Evolutionary conservation across 1,140 invertebrate genomes (phyloP).

Genomic region (Neodiprion virginianus): DNA sequence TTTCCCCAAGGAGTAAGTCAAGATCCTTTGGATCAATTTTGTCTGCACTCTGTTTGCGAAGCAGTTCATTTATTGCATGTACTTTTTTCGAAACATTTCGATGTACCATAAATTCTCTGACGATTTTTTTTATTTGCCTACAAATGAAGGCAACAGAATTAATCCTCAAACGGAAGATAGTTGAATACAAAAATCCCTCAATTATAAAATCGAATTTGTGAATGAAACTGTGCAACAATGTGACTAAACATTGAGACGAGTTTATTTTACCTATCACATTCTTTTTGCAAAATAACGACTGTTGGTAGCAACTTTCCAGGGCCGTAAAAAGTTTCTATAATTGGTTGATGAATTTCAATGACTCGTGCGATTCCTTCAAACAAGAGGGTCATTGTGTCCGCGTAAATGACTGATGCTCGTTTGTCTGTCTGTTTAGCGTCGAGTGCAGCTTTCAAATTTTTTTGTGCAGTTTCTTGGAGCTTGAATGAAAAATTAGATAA

Average conservation of each 20-base stretch:
- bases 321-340: constrained; percentile 95
- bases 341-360: constrained; percentile 90
- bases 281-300: constrained; percentile 79
- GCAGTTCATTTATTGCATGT: constrained; percentile 67
- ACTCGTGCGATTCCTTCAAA: constrained; percentile 90
- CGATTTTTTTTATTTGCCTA: constrained; percentile 65
- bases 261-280: constrained; percentile 82
- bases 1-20: constrained; percentile 88
- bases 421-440: constrained; percentile 73
- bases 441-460: constrained; percentile 72
- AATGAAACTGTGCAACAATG: too few relatives aligned
- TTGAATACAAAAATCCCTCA: too few relatives aligned
- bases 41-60: constrained; percentile 62
- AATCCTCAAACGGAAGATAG: neutral
- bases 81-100: constrained; percentile 75
- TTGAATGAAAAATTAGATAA: constrained; percentile 38
- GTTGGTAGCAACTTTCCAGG: constrained; percentile 77
- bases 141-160: constrained; percentile 17
- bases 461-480: constrained; percentile 76
- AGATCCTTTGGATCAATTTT: constrained; percentile 84
- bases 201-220: too few relatives aligned
- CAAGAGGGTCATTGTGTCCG: constrained; percentile 82
- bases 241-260: too few relatives aligned
- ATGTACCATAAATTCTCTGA: constrained; percentile 80
- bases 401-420: constrained; percentile 77